phyloP scores from a whole-genome alignment of 2,113 vertebrate genomes.

The Propithecus coquereli region DNA sequence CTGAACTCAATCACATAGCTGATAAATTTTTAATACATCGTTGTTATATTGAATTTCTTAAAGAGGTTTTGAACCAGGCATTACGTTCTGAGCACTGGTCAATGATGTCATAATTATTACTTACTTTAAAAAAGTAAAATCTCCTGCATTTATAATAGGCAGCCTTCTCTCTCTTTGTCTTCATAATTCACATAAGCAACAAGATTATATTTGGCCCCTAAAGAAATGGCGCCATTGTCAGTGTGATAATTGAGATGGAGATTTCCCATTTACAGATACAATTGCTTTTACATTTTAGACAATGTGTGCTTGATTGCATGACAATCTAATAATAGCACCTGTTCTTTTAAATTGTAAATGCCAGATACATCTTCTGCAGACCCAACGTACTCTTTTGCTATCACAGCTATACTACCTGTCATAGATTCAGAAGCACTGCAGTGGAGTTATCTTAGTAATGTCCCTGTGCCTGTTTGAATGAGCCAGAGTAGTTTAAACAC shows the following conservation, averaged over 20 bases:
- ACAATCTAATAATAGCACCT: background rate
- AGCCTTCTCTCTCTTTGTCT: background rate
- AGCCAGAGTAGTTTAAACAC: background rate
- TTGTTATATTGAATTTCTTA: background rate
- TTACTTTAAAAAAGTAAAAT: background rate
- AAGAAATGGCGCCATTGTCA: background rate
- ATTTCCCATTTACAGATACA: background rate
- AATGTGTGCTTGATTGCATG: background rate
- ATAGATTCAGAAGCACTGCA: background rate
- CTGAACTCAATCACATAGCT: background rate
- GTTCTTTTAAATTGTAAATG: background rate
- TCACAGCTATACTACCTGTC: background rate
- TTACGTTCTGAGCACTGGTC: background rate
- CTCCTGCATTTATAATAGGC: background rate
- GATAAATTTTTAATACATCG: background rate
- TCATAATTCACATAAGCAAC: background rate
- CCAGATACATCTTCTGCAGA: no score
- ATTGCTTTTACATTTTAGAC: background rate
- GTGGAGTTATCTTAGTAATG: background rate
- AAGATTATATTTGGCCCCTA: background rate
- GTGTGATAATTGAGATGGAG: background rate
- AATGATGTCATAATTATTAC: background rate
- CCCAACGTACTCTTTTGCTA: no score
- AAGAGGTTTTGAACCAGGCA: background rate
- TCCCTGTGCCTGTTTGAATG: background rate